phyloP scores from a whole-genome alignment of 2,113 vertebrate species.

The Oxyruncus cristatus region DNA sequence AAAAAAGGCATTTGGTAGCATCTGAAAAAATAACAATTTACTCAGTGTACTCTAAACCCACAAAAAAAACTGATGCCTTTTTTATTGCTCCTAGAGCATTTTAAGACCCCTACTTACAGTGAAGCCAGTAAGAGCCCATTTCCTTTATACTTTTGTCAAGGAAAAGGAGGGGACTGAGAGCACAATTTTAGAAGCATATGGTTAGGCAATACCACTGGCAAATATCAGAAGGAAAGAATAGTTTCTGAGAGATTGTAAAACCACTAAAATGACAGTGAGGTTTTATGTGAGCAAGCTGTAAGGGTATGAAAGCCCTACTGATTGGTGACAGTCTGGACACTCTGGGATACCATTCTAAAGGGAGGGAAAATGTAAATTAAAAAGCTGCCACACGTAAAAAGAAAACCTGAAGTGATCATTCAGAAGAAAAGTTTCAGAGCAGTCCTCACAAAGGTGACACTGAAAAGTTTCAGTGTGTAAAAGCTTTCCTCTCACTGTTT shows the following conservation, averaged over 20 bases:
- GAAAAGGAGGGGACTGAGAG: background rate
- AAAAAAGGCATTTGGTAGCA: background rate
- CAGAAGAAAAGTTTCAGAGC: background rate
- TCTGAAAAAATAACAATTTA: background rate
- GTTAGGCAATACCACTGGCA: constrained; percentile 5
- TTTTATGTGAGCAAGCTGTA: background rate
- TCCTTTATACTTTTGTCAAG: background rate
- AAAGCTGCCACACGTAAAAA: background rate
- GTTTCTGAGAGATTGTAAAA: constrained; percentile 22
- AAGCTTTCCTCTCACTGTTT: background rate
- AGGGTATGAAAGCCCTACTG: background rate
- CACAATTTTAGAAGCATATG: background rate
- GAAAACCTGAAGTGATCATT: background rate
- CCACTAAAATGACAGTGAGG: background rate
- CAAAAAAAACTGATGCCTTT: background rate
- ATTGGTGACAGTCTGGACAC: background rate
- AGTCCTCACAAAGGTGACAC: background rate
- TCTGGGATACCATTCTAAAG: background rate
- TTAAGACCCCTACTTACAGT: constrained; percentile 8
- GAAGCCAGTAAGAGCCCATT: background rate
- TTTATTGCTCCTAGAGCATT: background rate
- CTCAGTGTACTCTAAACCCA: background rate
- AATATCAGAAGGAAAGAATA: background rate
- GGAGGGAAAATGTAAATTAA: background rate
- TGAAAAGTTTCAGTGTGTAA: background rate